Conservation (phyloP, 2,797 vertebrate species). For the Tarsius wallacei region DNA sequence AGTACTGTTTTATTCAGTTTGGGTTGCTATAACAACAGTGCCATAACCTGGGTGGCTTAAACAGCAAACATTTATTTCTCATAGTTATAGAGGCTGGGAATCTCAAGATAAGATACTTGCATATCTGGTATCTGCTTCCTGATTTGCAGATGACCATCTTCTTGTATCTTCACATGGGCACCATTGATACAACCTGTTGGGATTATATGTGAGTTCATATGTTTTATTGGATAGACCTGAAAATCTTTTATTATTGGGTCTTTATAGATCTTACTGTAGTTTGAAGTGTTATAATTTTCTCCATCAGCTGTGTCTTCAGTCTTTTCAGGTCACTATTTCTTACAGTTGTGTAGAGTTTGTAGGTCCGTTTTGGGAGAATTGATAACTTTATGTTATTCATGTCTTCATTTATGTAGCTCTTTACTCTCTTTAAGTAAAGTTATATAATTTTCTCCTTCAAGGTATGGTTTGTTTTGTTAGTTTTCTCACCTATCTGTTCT, state of each 20-base stretch:
- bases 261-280: not conserved
- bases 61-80: not conserved
- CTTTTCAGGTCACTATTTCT: not conserved
- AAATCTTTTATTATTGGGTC: not conserved
- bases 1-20: not conserved
- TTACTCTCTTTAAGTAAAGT: not conserved
- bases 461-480: not conserved
- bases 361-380: not conserved
- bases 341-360: not conserved
- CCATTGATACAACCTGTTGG: not conserved
- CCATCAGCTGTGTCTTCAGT: not conserved
- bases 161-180: not conserved
- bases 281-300: not conserved
- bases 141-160: not conserved
- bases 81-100: not conserved
- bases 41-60: too few species aligned
- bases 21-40: not conserved
- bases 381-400: not conserved
- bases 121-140: not conserved
- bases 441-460: not conserved
- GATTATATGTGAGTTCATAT: not conserved
- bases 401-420: not conserved
- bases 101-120: not conserved
- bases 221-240: not conserved
- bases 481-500: not conserved